phyloP scores from a whole-genome alignment of 1,140 invertebrate genomes.

The Magallana ariakensis region DNA sequence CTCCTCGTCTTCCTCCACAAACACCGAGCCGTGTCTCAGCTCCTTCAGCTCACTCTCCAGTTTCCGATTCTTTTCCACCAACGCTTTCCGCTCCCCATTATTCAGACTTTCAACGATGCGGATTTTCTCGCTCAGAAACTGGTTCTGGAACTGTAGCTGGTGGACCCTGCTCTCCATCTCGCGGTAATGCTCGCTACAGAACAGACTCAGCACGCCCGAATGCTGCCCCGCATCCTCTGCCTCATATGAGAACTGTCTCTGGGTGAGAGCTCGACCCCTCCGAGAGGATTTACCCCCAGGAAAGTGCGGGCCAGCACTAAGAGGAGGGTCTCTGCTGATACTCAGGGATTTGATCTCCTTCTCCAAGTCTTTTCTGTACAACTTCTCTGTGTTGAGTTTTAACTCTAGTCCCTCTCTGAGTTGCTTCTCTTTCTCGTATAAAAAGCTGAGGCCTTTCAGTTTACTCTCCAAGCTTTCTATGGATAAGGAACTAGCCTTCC shows the following conservation, averaged over 20 bases:
- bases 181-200: neutral
- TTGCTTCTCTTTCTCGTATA: conserved; percentile 34
- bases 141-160: neutral
- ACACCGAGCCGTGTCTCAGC: neutral
- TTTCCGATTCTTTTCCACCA: neutral
- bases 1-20: conserved; percentile 12
- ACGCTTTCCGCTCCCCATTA: neutral
- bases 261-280: neutral
- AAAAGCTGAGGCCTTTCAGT: neutral
- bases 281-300: neutral
- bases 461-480: neutral
- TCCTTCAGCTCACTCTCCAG: conserved; percentile 1
- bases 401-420: neutral
- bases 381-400: neutral
- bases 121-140: neutral
- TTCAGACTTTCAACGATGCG: conserved; percentile 9
- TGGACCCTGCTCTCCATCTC: neutral
- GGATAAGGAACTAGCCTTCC: neutral
- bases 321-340: neutral
- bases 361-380: conserved; percentile 4
- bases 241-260: conserved; percentile 7
- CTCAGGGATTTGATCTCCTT: conserved; percentile 36
- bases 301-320: neutral
- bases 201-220: neutral
- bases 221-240: neutral